phyloP scores from a whole-genome alignment of 1,140 invertebrate species.

The Leguminivora glycinivorella region DNA sequence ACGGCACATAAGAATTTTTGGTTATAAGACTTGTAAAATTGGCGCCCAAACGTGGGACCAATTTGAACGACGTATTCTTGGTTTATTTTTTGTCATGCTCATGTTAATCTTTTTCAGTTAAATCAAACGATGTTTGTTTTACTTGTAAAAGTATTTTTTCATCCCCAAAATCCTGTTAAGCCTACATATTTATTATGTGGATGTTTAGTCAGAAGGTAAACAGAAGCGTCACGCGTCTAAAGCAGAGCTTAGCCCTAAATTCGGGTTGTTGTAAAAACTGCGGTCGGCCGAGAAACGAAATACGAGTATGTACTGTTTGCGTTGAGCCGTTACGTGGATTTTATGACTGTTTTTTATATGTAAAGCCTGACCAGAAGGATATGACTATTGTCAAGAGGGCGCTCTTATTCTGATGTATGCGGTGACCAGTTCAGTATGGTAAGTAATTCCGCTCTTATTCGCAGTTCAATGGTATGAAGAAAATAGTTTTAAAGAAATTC shows the following conservation, averaged over 20 bases:
- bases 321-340: background rate
- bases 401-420: too few species aligned
- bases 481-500: too few species aligned
- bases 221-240: background rate
- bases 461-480: too few species aligned
- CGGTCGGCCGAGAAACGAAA: background rate
- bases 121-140: background rate
- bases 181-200: background rate
- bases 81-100: background rate
- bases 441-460: too few species aligned
- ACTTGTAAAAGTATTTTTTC: background rate
- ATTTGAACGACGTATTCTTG: background rate
- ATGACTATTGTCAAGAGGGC: too few species aligned
- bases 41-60: slow-evolving; percentile 10
- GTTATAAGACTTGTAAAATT: background rate
- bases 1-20: background rate
- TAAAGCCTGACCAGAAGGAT: too few species aligned
- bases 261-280: background rate
- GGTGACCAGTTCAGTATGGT: too few species aligned
- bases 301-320: background rate
- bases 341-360: too few species aligned
- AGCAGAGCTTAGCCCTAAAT: background rate
- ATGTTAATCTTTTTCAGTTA: background rate
- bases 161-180: too few species aligned
- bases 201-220: background rate